Evolutionary conservation across 2,888 invertebrate genomes (phyloP), one percentile per base, ranked within the genome.

Genomic region (Anodontia alba): DNA sequence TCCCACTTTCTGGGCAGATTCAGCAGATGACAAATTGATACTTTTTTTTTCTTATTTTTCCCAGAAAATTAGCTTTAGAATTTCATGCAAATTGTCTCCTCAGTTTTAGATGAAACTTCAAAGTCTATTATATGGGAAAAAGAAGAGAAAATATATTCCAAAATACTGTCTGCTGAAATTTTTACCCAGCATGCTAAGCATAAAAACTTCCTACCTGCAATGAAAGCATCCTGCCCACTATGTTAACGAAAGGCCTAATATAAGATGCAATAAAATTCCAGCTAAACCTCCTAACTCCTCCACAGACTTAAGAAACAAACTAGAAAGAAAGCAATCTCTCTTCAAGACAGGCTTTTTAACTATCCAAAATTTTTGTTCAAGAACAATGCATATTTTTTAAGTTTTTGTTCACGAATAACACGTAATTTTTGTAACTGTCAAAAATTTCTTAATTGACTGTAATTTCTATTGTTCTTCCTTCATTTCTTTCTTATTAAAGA

Each of bases 401-500:
- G 12, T 29, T 57, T 57, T 57, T 57, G 57, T 57, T 57, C 57
- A 3, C 10, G 29, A 57, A 57, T 26, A 57, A 57, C 7, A 8
- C 26, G 12, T 29, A 62, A 62, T 33, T 62, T 33, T 62, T 15
- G 33, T 62, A 33, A 62, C 33, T 29, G 33, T 20, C 5, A 10
- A 33, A 7, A 62, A 62, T 62, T 62, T 62, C 62, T 62, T 62
- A 62, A 62, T 62, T 62, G 31, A 29, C 62, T 31, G 33, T 29
- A 33, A 62, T 62, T 62, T 31, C 20, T 62, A 1, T 62, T 62
- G 62, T 62, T 62, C 62, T 62, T 62, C 33, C 26, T 17, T 1
- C 17, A 33, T 33, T 33, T 62, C 62, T 62, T 62, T 62, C 33
- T 7, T 10, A 31, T 33, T 12, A 31, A 1, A 31, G 17, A 62